Evolutionary conservation across 2,888 invertebrate species (phyloP).

Genomic region (Ennomos fuscantarius): DNA sequence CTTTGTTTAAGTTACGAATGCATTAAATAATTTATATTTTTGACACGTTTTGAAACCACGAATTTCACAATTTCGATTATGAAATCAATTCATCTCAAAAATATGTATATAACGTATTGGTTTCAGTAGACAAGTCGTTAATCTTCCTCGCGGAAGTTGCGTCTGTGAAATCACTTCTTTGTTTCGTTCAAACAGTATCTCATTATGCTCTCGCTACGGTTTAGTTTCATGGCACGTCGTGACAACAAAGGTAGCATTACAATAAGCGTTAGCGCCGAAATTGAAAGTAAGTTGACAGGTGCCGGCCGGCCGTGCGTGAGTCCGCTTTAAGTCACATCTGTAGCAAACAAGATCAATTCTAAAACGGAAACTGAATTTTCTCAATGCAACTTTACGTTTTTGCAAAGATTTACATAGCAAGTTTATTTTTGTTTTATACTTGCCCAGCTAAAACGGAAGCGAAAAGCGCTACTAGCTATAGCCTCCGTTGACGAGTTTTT

Average conservation of each 20-base stretch:
- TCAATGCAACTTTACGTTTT: constrained; percentile 4
- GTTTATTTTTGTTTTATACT: constrained; percentile 3
- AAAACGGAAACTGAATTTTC: constrained; percentile 19
- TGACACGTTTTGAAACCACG: no score
- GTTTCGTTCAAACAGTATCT: constrained; percentile 20
- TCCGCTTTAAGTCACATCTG: constrained; percentile 29
- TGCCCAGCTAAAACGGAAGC: constrained; percentile 14
- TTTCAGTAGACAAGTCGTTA: constrained; percentile 22
- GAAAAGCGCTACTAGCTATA: constrained; percentile 13
- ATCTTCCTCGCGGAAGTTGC: constrained; percentile 19
- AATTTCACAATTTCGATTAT: not conserved
- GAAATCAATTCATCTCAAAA: constrained; percentile 8
- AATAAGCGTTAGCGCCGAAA: constrained; percentile 61
- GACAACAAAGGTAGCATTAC: constrained; percentile 56
- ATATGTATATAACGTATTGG: constrained; percentile 10
- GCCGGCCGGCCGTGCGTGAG: constrained; percentile 55
- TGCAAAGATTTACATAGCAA: not conserved
- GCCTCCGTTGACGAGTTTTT: constrained; percentile 22
- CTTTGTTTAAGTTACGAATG: not conserved
- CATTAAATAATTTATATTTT: not conserved
- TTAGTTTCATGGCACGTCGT: constrained; percentile 34
- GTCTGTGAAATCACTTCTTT: constrained; percentile 25
- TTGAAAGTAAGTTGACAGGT: constrained; percentile 59
- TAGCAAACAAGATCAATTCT: constrained; percentile 14
- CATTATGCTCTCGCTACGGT: constrained; percentile 23